These are phyloP conservation scores for western clawed frog (Xenopus tropicalis) DNA, from an alignment of 2,113 vertebrate genomes.

Conservation along the genomic window DNA sequence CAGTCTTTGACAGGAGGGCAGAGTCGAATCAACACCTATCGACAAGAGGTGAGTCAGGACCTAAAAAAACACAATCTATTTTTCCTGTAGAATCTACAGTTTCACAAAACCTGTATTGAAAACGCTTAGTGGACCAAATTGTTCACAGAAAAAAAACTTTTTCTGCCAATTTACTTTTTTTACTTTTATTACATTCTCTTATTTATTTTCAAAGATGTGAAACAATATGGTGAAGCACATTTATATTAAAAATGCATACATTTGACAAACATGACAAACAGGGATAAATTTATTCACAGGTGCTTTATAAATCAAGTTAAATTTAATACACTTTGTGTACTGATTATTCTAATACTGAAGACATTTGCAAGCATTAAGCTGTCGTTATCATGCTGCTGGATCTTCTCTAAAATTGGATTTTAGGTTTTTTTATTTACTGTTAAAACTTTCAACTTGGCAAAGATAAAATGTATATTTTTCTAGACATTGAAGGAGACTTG, in stretches of 20 bases:
- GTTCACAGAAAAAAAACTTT: no score
- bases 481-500: background rate
- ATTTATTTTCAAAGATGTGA: background rate
- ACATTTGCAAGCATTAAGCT: conserved; percentile 7
- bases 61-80: no score
- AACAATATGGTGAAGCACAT: background rate
- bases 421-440: no score
- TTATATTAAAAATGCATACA: background rate
- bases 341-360: conserved; percentile 29
- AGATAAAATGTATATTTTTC: background rate
- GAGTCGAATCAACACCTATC: no score
- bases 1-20: no score
- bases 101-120: no score
- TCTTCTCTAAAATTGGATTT: no score
- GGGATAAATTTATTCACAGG: conserved; percentile 29
- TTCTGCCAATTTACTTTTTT: no score
- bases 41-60: no score
- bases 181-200: background rate
- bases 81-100: no score
- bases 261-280: background rate
- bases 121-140: no score
- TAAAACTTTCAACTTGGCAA: no score
- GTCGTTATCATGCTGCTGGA: background rate
- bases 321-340: conserved; percentile 2
- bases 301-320: conserved; percentile 9